Conservation (phyloP, 2,888 invertebrate genomes). For the Synergus itoensis region DNA sequence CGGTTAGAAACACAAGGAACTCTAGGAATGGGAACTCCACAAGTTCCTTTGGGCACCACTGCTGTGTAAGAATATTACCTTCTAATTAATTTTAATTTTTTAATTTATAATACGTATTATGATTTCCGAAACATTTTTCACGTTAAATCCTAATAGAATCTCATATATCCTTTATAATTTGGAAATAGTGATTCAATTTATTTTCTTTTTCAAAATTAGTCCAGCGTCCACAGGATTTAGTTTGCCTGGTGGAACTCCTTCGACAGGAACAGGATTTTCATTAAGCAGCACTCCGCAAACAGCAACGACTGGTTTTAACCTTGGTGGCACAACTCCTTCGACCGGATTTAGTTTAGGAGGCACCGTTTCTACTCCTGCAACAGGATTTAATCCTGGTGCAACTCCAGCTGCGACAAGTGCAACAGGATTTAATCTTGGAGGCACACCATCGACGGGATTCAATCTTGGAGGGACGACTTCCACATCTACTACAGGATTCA, state of each 20-base stretch:
- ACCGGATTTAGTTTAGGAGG: conserved; percentile 52
- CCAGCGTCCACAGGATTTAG: background rate
- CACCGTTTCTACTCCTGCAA: conserved; percentile 53
- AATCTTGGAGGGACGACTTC: conserved; percentile 59
- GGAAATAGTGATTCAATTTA: background rate
- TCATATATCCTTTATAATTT: background rate
- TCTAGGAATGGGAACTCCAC: conserved; percentile 54
- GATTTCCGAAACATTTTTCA: background rate
- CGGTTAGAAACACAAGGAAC: conserved; percentile 55
- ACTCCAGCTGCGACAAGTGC: conserved; percentile 57
- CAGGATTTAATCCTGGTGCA: conserved; percentile 60
- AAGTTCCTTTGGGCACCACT: conserved; percentile 65
- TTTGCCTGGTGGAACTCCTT: conserved; percentile 45
- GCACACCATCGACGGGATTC: conserved; percentile 59
- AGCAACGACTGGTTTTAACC: conserved; percentile 45
- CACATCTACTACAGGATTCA: conserved; percentile 59
- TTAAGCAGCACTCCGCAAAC: conserved; percentile 54
- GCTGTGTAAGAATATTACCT: conserved; percentile 64
- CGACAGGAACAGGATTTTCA: conserved; percentile 60
- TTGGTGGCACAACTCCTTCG: conserved; percentile 46
- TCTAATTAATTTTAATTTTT: background rate
- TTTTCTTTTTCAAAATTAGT: conserved; percentile 13
- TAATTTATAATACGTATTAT: background rate
- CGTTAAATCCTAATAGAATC: background rate
- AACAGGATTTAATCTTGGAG: conserved; percentile 63